Percentiles rank a stretch among this genome's conserved stretches.
Evolutionary conservation across 2,113 vertebrate species (phyloP).

Genomic region (Anhinga anhinga): DNA sequence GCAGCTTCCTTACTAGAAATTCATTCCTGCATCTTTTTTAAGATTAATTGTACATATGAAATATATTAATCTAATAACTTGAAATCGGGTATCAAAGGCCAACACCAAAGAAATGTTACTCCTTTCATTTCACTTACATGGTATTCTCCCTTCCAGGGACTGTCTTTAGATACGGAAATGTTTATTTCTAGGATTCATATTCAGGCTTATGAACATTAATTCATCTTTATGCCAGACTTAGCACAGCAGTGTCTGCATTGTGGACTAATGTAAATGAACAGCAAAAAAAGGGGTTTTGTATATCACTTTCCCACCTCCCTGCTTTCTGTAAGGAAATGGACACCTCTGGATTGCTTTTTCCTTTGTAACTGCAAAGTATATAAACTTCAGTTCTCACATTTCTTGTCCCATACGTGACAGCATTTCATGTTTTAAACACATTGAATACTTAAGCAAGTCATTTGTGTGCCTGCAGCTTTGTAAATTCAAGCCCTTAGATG

Average conservation of each 20-base stretch:
- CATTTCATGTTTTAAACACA: not conserved
- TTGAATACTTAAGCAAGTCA: not conserved
- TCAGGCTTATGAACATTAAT: not conserved
- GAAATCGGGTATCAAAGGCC: not conserved
- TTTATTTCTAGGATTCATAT: not conserved
- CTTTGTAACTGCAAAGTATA: not conserved
- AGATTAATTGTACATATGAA: not conserved
- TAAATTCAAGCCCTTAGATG: not conserved
- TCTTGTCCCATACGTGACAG: not conserved
- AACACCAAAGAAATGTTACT: not conserved
- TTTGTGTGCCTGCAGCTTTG: not conserved
- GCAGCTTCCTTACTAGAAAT: not conserved
- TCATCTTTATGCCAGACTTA: not conserved
- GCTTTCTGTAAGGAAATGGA: not conserved
- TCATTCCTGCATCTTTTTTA: not conserved
- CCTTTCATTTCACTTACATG: not conserved
- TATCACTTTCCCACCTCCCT: not conserved
- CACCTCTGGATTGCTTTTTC: not conserved
- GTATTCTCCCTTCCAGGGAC: not conserved
- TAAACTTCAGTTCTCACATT: not conserved
- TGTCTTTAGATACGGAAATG: not conserved
- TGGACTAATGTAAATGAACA: not conserved
- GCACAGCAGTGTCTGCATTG: not conserved
- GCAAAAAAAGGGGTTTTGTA: not conserved
- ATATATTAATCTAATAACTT: not conserved